These are phyloP conservation scores for Champsocephalus esox DNA, from an alignment of 2,797 vertebrate species.

Conservation along the genomic window DNA sequence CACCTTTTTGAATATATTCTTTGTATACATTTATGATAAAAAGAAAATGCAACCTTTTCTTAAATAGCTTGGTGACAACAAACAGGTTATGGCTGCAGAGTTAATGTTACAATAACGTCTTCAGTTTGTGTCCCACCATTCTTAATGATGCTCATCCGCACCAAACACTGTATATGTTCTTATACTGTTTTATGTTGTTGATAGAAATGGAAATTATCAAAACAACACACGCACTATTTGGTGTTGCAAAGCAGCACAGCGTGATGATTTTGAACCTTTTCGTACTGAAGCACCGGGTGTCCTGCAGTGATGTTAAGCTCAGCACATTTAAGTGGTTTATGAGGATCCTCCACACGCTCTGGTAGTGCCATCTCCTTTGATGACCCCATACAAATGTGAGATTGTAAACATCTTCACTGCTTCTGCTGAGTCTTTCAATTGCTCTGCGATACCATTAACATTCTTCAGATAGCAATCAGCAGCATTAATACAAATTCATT, in stretches of 20 bases:
- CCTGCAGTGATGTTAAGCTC: constrained; percentile 23
- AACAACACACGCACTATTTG: constrained; percentile 16
- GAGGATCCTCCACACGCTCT: constrained; percentile 36
- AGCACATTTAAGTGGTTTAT: constrained; percentile 43
- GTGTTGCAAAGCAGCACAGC: constrained; percentile 29
- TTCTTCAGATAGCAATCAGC: constrained; percentile 50
- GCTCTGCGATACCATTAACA: constrained; percentile 34
- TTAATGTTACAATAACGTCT: constrained; percentile 12
- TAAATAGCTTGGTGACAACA: background rate
- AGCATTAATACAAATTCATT: constrained; percentile 23
- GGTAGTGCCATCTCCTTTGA: constrained; percentile 37
- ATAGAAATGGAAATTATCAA: too few relatives aligned
- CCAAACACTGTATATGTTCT: constrained; percentile 10
- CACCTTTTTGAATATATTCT: background rate
- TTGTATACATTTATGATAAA: background rate
- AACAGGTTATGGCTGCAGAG: background rate
- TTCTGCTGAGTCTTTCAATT: constrained; percentile 28
- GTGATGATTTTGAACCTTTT: constrained; percentile 38
- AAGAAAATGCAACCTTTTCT: background rate
- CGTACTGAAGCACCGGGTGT: constrained; percentile 23
- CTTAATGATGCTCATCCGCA: constrained; percentile 34
- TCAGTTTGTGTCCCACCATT: constrained; percentile 15
- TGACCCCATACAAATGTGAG: constrained; percentile 21
- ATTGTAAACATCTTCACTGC: constrained; percentile 32
- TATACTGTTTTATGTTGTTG: background rate